Evolutionary conservation across 2,888 invertebrate genomes (phyloP), one percentile per base, ranked within the genome.

Genomic region (Diadegma fenestrale): DNA sequence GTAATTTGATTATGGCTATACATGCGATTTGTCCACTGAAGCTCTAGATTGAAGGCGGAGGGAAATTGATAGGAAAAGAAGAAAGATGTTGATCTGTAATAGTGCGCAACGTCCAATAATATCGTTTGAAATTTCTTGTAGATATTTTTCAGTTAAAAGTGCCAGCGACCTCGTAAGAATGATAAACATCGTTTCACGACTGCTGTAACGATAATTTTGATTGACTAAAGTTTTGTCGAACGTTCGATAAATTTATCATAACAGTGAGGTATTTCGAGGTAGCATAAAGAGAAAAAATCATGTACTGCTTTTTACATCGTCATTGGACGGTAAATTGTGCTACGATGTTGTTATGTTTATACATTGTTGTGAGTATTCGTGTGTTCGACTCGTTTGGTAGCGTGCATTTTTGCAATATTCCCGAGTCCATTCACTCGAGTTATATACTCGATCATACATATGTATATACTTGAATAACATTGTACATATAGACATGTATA

Each of bases 391-490:
- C 63, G 75, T 79, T 51, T 69, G 19, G 41, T 80, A 80, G 73
- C 80, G 80, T 80, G 80, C 80, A 80, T 41, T 80, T 80, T 80
- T 72, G 79, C 72, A 64, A 72, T 80, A 73, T 66, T 73, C 66
- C 43, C 73, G 73, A 80, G 80, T 80, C 80, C 80, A 80, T 80
- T 80, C 80, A 80, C 80, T 80, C 66, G 64, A 73, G 30, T 73
- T 73, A 73, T 80, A 66, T 80, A 72, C 63, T 41, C 33, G 14
- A 48, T 51, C 64, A 45, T 43, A 58, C 41, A 72, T 64, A 71
- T 51, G 22, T 79, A 45, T 58, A 63, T 61, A 48, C 61, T 43
- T 69, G 30, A 41, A 43, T 37, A 58, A 3, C 14, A 17, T 30
- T 17, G 17, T n/a, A 75, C 17, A 51, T 22, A 30, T 14, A 17